phyloP scores from a whole-genome alignment of 2,113 vertebrate genomes.

The Psammodynastes pulverulentus region DNA sequence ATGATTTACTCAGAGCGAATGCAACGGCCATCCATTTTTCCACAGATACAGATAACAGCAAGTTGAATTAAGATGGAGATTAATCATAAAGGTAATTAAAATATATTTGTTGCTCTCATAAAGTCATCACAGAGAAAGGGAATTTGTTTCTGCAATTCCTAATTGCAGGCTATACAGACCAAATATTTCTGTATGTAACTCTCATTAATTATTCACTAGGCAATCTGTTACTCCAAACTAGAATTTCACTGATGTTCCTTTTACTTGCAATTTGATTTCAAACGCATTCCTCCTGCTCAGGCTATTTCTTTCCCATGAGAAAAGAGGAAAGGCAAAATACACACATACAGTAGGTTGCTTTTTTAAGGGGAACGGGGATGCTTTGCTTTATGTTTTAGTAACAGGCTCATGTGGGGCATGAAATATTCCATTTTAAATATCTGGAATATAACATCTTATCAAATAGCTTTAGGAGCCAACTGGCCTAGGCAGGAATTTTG shows the following conservation, averaged over 20 bases:
- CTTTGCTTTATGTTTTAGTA: neutral
- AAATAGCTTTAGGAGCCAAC: neutral
- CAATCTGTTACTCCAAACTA: constrained; percentile 19
- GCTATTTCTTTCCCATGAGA: neutral
- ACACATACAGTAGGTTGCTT: neutral
- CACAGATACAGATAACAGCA: neutral
- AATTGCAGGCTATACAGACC: constrained; percentile 16
- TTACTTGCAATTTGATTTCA: constrained; percentile 3
- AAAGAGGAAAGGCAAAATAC: neutral
- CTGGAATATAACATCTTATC: neutral
- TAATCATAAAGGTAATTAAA: constrained; percentile 31
- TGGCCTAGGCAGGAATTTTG: neutral
- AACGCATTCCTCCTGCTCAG: neutral
- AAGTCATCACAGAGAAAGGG: constrained; percentile 10
- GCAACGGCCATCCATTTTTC: neutral
- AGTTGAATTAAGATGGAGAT: constrained; percentile 27
- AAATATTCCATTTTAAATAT: neutral
- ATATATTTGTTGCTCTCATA: constrained; percentile 22
- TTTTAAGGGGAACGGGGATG: neutral
- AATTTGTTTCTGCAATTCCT: constrained; percentile 22
- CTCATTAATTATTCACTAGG: constrained; percentile 28
- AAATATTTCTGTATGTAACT: constrained; percentile 16
- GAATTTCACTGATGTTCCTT: constrained; percentile 24
- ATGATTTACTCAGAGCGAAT: constrained; percentile 5
- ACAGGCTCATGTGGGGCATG: neutral